Conservation (phyloP, 2,797 vertebrate species). For the Centropyge bicolor region DNA sequence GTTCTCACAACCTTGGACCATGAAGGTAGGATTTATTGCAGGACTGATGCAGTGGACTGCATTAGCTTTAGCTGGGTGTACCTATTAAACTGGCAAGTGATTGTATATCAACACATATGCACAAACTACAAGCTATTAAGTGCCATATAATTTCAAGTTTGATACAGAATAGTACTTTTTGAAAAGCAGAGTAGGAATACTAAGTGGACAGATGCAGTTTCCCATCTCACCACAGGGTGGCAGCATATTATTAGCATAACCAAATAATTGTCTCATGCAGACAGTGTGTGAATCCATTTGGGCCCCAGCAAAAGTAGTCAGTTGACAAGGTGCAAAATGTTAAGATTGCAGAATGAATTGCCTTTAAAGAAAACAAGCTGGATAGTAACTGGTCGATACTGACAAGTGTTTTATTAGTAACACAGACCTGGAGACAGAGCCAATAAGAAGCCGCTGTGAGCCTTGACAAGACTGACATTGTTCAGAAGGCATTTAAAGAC, state of each 20-base stretch:
- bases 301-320: not conserved
- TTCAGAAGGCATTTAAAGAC: slow-evolving; percentile 83
- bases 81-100: not conserved
- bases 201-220: slow-evolving; percentile 1
- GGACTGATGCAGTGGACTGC: not conserved
- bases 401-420: slow-evolving; percentile 89
- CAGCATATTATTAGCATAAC: slow-evolving; percentile 29
- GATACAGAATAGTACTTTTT: not conserved
- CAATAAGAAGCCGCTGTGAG: slow-evolving; percentile 81
- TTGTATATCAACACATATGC: not conserved
- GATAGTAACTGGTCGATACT: slow-evolving; percentile 77
- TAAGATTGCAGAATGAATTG: not conserved
- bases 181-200: not conserved
- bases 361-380: slow-evolving; percentile 61
- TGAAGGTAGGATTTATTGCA: not conserved
- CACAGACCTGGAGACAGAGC: slow-evolving; percentile 85
- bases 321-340: slow-evolving; percentile 16
- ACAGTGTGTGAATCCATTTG: not conserved
- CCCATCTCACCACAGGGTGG: slow-evolving; percentile 63
- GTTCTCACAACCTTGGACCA: not conserved
- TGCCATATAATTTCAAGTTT: not conserved
- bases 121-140: not conserved
- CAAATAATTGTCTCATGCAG: not conserved
- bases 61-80: not conserved
- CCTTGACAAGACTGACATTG: slow-evolving; percentile 80